Conservation (phyloP, 2,888 invertebrate genomes). For the Pyralis farinalis region DNA sequence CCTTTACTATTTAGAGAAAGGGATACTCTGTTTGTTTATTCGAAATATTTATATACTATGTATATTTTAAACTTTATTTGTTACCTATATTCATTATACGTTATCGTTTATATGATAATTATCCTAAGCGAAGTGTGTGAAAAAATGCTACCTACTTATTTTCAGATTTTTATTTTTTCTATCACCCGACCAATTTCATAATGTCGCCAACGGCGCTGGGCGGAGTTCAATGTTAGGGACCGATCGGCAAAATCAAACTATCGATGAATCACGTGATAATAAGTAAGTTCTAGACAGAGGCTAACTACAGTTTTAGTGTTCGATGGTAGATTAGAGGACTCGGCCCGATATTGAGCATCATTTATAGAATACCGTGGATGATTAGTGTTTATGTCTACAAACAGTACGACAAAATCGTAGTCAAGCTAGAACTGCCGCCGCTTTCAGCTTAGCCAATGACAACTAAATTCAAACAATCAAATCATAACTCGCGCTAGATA, state of each 20-base stretch:
- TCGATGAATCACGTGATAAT: conserved; percentile 51
- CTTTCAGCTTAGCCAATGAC: conserved; percentile 60
- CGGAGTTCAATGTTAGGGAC: conserved; percentile 57
- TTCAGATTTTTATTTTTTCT: conserved; percentile 80
- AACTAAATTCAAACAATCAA: conserved; percentile 28
- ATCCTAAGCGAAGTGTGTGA: conserved; percentile 73
- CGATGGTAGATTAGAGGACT: conserved; percentile 69
- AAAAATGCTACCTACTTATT: conserved; percentile 79
- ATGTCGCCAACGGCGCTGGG: conserved; percentile 53
- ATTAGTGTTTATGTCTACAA: conserved; percentile 41
- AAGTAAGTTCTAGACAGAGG: conserved; percentile 64
- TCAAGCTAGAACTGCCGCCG: conserved; percentile 58
- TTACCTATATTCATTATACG: conserved; percentile 62
- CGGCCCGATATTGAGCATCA: conserved; percentile 49
- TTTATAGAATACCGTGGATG: conserved; percentile 57
- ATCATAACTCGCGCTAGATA: conserved; percentile 31
- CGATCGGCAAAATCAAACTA: conserved; percentile 56
- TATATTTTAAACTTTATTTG: conserved; percentile 59
- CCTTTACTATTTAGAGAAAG: conserved; percentile 68
- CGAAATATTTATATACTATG: conserved; percentile 62
- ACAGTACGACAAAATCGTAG: conserved; percentile 44
- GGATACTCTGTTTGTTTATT: conserved; percentile 64
- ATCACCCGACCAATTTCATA: conserved; percentile 73
- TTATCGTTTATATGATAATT: conserved; percentile 65
- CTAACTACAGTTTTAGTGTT: conserved; percentile 57